Evolutionary conservation across 1,140 invertebrate genomes (phyloP).

Genomic region (Ctenoplectra terminalis): DNA sequence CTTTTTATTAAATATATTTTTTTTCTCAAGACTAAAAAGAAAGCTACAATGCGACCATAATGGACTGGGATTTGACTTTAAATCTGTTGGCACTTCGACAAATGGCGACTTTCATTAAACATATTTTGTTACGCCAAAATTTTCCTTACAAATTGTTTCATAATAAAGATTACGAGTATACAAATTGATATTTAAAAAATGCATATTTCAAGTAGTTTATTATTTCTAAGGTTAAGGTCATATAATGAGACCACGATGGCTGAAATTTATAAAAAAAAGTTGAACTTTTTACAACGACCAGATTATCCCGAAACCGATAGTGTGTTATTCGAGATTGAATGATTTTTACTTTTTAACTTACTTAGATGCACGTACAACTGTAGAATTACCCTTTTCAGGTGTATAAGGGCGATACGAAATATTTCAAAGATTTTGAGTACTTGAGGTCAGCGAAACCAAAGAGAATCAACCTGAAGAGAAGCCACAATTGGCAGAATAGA

Average conservation of each 20-base stretch:
- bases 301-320: neutral
- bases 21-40: neutral
- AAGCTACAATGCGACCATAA: constrained; percentile 17
- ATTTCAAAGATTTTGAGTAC: constrained; percentile 75
- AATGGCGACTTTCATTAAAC: constrained; percentile 50
- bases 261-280: constrained; percentile 63
- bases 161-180: neutral
- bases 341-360: constrained; percentile 64
- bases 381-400: constrained; percentile 75
- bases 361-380: constrained; percentile 76
- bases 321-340: neutral
- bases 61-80: constrained; percentile 21
- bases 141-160: neutral
- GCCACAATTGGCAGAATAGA: constrained; percentile 49
- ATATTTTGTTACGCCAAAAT: constrained; percentile 15
- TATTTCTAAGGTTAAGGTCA: constrained; percentile 76
- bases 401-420: constrained; percentile 67
- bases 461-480: constrained; percentile 62
- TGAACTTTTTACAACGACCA: neutral
- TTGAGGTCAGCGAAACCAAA: constrained; percentile 75
- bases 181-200: neutral
- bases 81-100: constrained; percentile 27
- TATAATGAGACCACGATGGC: constrained; percentile 73
- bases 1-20: neutral
- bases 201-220: constrained; percentile 11